Evolutionary conservation across 2,888 invertebrate genomes (phyloP).

Genomic region (Hirtodrosophila trivittata): DNA sequence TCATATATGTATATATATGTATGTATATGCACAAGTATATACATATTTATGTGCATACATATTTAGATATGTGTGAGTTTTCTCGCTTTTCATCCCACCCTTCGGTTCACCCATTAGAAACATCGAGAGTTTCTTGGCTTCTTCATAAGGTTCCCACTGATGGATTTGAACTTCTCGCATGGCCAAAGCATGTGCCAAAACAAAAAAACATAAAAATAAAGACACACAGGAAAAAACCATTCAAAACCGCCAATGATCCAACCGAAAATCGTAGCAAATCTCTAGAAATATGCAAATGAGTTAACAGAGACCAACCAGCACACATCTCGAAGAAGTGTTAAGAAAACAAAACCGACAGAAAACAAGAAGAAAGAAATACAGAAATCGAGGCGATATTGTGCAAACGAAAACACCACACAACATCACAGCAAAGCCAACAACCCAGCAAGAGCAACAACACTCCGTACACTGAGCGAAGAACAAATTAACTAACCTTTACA

Average conservation of each 20-base stretch:
- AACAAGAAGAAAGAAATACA: slow-evolving; percentile 25
- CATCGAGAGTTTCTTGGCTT: neutral
- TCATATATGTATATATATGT: slow-evolving; percentile 2
- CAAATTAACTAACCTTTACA: neutral
- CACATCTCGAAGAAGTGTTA: slow-evolving; percentile 40
- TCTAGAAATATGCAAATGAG: slow-evolving; percentile 39
- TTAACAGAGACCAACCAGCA: neutral
- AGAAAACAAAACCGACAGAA: slow-evolving; percentile 36
- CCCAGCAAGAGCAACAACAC: slow-evolving; percentile 19
- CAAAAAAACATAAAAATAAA: neutral
- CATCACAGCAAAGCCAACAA: slow-evolving; percentile 16
- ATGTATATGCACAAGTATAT: slow-evolving; percentile 10
- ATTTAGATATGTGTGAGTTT: slow-evolving; percentile 18
- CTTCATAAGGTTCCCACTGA: neutral
- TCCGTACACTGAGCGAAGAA: slow-evolving; percentile 34
- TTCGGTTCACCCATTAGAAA: neutral
- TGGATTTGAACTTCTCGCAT: too few species aligned
- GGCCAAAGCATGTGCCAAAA: slow-evolving; percentile 7
- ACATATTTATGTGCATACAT: neutral
- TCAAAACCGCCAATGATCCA: slow-evolving; percentile 12
- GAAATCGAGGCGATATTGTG: slow-evolving; percentile 36
- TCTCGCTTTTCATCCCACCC: slow-evolving; percentile 6
- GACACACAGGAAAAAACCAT: neutral
- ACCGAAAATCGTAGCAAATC: slow-evolving; percentile 21
- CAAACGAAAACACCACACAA: slow-evolving; percentile 34